These are phyloP conservation scores for Cheilinus undulatus DNA, from an alignment of 2,113 vertebrate genomes.

Conservation along the genomic window DNA sequence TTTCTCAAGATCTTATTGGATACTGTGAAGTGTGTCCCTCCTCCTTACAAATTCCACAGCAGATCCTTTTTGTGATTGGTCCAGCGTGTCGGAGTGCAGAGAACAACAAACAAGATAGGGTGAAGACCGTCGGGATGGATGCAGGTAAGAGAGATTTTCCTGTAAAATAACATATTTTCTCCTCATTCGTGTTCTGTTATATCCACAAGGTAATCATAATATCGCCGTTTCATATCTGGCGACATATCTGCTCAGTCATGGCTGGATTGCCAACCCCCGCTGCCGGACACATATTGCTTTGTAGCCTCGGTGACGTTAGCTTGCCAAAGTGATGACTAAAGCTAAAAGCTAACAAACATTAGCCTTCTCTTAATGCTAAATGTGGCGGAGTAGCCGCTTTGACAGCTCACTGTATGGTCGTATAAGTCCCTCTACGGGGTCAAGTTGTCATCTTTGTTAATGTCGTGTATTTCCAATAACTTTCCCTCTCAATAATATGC, in stretches of 20 bases:
- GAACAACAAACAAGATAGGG: conserved; percentile 83
- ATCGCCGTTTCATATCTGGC: not conserved
- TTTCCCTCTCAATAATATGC: not conserved
- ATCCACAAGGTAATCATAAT: not conserved
- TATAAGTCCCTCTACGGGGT: not conserved
- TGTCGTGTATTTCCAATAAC: not conserved
- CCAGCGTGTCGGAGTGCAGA: conserved; percentile 36
- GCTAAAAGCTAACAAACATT: conserved; percentile 70
- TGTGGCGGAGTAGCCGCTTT: conserved; percentile 1
- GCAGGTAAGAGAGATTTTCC: conserved; percentile 80
- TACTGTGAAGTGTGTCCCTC: not conserved
- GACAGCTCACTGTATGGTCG: conserved; percentile 34
- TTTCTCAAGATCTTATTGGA: conserved; percentile 36
- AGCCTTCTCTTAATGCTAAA: conserved; percentile 46
- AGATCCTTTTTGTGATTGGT: conserved; percentile 67
- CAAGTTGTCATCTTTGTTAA: not conserved
- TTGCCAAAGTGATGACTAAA: conserved; percentile 75
- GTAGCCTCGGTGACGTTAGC: conserved; percentile 68
- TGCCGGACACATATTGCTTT: conserved; percentile 27
- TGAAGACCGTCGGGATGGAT: conserved; percentile 86
- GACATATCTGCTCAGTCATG: not conserved
- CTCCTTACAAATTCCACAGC: conserved; percentile 38
- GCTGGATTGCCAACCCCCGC: not conserved
- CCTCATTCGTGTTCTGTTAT: not conserved
- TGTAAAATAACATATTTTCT: conserved; percentile 6